A percentile compares a stretch with the other conserved stretches of the same genome.
Conservation (phyloP, 2,797 vertebrate species). For the Malurus splendens region DNA sequence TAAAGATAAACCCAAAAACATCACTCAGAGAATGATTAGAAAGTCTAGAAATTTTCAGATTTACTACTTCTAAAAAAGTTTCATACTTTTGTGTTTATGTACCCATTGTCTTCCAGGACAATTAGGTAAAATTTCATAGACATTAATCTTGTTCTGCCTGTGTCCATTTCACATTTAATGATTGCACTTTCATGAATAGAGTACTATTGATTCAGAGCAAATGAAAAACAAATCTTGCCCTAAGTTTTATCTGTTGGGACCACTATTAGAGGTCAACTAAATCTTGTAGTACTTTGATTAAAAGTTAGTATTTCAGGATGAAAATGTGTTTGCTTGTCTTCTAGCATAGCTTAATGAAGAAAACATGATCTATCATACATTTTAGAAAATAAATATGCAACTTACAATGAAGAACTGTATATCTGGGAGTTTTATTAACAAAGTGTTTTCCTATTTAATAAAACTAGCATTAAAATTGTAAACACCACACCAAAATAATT, state of each 20-base stretch:
- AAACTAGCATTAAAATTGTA: background rate
- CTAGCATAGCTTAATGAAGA: background rate
- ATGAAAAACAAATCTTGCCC: background rate
- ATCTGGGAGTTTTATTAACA: background rate
- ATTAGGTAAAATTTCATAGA: background rate
- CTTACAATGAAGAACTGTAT: background rate
- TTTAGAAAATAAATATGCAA: background rate
- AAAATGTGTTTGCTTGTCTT: background rate
- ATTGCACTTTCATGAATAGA: background rate
- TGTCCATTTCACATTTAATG: background rate
- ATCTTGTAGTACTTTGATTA: background rate
- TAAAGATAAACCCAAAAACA: background rate
- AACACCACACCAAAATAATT: background rate
- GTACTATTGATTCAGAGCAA: background rate
- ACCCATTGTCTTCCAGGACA: background rate
- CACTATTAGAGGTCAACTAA: background rate
- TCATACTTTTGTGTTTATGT: background rate
- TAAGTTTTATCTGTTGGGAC: background rate
- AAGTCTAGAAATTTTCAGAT: background rate
- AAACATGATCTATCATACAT: background rate
- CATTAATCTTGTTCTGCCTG: background rate
- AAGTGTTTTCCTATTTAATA: background rate
- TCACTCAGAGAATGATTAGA: background rate
- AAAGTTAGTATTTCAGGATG: background rate
- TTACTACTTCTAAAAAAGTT: background rate